Percentiles rank a stretch among this genome's conserved stretches.
Evolutionary conservation across 2,888 invertebrate species (phyloP).

Genomic region (Oscheius sp.): DNA sequence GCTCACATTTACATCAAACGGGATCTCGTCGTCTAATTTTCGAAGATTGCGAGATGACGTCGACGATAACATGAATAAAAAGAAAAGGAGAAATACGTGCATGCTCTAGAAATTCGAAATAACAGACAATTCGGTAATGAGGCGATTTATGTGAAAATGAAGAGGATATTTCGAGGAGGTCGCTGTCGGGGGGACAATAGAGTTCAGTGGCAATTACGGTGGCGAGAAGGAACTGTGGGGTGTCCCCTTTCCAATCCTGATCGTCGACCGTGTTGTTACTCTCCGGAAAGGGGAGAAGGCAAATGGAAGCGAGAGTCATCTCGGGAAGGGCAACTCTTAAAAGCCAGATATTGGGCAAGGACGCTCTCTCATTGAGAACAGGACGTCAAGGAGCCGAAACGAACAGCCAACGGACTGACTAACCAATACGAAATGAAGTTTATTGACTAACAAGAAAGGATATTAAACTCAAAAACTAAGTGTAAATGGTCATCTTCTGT

Average conservation of each 20-base stretch:
- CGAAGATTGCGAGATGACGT: slow-evolving; percentile 1
- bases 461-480: slow-evolving; percentile 15
- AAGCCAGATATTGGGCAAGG: slow-evolving; percentile 20
- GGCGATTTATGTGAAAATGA: not conserved
- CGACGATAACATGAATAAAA: too few species aligned
- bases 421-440: slow-evolving; percentile 8
- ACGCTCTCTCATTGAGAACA: slow-evolving; percentile 29
- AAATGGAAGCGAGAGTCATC: slow-evolving; percentile 1
- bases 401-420: not conserved
- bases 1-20: slow-evolving; percentile 16
- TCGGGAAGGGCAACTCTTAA: slow-evolving; percentile 26
- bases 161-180: slow-evolving; percentile 6
- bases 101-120: not conserved
- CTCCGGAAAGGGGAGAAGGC: not conserved
- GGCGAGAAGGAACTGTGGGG: slow-evolving; percentile 24
- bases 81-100: not conserved
- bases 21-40: slow-evolving; percentile 12
- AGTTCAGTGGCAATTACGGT: slow-evolving; percentile 21
- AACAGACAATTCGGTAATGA: too few species aligned
- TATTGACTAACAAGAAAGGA: slow-evolving; percentile 23
- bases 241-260: slow-evolving; percentile 6
- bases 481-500: slow-evolving; percentile 50
- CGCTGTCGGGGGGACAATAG: slow-evolving; percentile 23
- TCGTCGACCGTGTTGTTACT: not conserved
- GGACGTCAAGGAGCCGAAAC: slow-evolving; percentile 29